Conservation (phyloP, 2,888 invertebrate species). For the Drosophila quasianomalipes region DNA sequence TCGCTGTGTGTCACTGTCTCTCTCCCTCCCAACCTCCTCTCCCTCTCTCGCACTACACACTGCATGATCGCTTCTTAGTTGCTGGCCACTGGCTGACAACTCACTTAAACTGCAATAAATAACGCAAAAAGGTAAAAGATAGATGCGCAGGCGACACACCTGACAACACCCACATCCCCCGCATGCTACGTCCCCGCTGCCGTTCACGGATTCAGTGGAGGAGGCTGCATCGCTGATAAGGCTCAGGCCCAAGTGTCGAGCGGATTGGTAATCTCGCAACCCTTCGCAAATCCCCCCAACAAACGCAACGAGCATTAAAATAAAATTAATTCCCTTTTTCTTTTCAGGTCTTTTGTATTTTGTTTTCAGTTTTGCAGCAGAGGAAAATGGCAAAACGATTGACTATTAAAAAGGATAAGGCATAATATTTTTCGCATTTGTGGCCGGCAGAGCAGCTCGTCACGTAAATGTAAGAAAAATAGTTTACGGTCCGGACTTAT, state of each 20-base stretch:
- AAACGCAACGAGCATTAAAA: constrained; percentile 77
- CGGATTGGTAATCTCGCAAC: constrained; percentile 66
- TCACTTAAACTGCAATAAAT: constrained; percentile 82
- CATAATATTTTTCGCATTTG: constrained; percentile 81
- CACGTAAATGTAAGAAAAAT: constrained; percentile 78
- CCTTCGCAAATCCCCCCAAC: constrained; percentile 68
- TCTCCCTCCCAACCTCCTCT: neutral
- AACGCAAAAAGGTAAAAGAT: constrained; percentile 57
- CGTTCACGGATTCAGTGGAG: neutral
- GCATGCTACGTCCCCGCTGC: neutral
- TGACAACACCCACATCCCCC: constrained; percentile 63
- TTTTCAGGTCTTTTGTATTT: constrained; percentile 19
- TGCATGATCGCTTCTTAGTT: neutral
- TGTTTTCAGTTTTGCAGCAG: constrained; percentile 10
- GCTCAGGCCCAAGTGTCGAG: constrained; percentile 47
- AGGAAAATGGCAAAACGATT: constrained; percentile 79
- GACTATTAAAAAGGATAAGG: constrained; percentile 82
- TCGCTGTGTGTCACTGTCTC: neutral
- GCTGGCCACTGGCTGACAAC: constrained; percentile 65
- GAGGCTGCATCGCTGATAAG: constrained; percentile 68
- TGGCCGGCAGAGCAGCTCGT: constrained; percentile 37
- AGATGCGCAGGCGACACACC: constrained; percentile 63
- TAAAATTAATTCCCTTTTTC: constrained; percentile 72
- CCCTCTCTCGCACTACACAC: neutral
- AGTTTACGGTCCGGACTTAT: constrained; percentile 73